Evolutionary conservation across 2,888 invertebrate species (phyloP).

Genomic region (Thereva unica): DNA sequence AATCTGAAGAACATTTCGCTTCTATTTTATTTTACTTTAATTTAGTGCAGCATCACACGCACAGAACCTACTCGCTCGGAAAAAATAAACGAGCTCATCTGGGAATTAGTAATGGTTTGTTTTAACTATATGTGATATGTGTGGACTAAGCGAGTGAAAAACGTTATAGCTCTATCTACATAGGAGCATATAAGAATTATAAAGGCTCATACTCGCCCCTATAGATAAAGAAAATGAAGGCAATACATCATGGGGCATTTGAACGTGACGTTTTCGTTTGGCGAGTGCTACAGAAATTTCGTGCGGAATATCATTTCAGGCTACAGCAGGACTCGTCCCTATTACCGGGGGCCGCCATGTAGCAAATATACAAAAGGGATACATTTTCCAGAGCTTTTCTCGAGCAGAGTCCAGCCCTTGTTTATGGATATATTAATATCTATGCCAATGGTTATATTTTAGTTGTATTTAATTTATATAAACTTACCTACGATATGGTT

Average conservation of each 20-base stretch:
- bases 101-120: too few relatives aligned
- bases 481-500: not conserved
- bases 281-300: slow-evolving; percentile 39
- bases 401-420: slow-evolving; percentile 7
- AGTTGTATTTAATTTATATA: slow-evolving; percentile 33
- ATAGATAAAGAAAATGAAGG: slow-evolving; percentile 35
- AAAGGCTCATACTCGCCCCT: not conserved
- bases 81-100: too few relatives aligned
- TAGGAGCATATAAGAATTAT: too few relatives aligned
- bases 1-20: too few relatives aligned
- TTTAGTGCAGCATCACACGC: too few relatives aligned
- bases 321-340: slow-evolving; percentile 3
- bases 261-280: slow-evolving; percentile 44
- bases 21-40: too few relatives aligned
- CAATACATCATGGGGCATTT: slow-evolving; percentile 45
- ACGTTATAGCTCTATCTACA: too few relatives aligned
- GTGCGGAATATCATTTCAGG: slow-evolving; percentile 1
- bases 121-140: too few relatives aligned
- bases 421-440: slow-evolving; percentile 27
- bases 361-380: slow-evolving; percentile 25
- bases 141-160: too few relatives aligned
- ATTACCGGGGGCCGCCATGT: not conserved
- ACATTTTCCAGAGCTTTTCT: slow-evolving; percentile 25
- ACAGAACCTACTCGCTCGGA: too few relatives aligned
- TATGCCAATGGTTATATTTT: not conserved